Conservation (phyloP, 2,113 vertebrate species). For the Xyliphius kryptos region DNA sequence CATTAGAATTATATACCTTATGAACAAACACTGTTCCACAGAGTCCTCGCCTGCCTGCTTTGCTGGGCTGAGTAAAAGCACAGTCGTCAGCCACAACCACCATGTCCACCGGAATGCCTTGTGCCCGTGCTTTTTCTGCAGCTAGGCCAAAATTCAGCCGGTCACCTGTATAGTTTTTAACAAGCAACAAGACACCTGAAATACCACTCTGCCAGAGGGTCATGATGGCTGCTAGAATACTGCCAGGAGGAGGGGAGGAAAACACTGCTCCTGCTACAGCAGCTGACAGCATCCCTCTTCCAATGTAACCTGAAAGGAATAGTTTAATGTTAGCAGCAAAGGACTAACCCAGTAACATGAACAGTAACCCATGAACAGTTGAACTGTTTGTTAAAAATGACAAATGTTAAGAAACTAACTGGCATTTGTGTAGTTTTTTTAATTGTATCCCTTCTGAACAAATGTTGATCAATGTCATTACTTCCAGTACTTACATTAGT, state of each 20-base stretch:
- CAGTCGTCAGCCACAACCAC: slow-evolving; percentile 85
- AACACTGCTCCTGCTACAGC: slow-evolving; percentile 85
- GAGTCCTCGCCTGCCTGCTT: slow-evolving; percentile 80
- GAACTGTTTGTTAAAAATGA: too few species aligned
- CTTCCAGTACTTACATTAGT: too few species aligned
- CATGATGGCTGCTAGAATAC: slow-evolving; percentile 81
- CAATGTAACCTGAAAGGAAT: slow-evolving; percentile 72
- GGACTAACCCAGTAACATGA: too few species aligned
- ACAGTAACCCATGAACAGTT: too few species aligned
- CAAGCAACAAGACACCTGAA: slow-evolving; percentile 78
- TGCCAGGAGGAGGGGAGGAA: slow-evolving; percentile 82
- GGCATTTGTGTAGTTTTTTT: too few species aligned
- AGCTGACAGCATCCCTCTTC: slow-evolving; percentile 86
- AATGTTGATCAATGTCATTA: too few species aligned
- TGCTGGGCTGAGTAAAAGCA: slow-evolving; percentile 73
- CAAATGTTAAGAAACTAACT: too few species aligned
- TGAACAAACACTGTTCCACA: slow-evolving; percentile 87
- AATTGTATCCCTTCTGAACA: too few species aligned
- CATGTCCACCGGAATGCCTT: slow-evolving; percentile 71
- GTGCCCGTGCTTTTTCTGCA: slow-evolving; percentile 73
- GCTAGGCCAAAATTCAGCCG: slow-evolving; percentile 91
- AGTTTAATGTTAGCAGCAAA: too few species aligned
- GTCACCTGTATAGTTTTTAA: slow-evolving; percentile 96
- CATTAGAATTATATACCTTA: slow-evolving; percentile 65
- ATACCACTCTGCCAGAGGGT: slow-evolving; percentile 70